A percentile compares a stretch with the other conserved stretches of the same genome.
These are phyloP conservation scores for Uloborus diversus DNA, from an alignment of 1,140 invertebrate species.

Conservation along the genomic window DNA sequence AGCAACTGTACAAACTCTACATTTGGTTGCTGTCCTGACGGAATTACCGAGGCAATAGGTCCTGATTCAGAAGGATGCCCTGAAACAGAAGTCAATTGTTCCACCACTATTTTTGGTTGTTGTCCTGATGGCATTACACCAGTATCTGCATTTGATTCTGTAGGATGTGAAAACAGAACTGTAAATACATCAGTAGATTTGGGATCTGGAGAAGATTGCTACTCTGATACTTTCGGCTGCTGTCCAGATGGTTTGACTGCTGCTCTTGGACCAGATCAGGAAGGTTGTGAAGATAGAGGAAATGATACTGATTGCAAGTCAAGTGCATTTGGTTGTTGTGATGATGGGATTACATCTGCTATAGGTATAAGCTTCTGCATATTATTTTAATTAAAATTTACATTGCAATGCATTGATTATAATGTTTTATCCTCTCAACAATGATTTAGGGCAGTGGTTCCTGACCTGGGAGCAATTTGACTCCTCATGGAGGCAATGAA, in stretches of 20 bases:
- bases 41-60: slow-evolving; percentile 84
- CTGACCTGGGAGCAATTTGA: too few species aligned
- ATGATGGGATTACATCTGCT: slow-evolving; percentile 69
- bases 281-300: slow-evolving; percentile 62
- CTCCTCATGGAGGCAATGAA: too few species aligned
- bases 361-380: slow-evolving; percentile 65
- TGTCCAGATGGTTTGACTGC: slow-evolving; percentile 65
- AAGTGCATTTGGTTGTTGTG: slow-evolving; percentile 72
- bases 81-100: slow-evolving; percentile 67
- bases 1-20: slow-evolving; percentile 75
- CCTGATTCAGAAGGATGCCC: slow-evolving; percentile 82
- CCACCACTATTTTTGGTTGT: neutral
- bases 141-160: slow-evolving; percentile 81
- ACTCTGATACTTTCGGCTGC: slow-evolving; percentile 69
- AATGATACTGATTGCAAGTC: slow-evolving; percentile 65
- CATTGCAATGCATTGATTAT: too few species aligned
- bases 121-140: slow-evolving; percentile 72
- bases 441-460: too few species aligned
- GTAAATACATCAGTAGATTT: slow-evolving; percentile 36
- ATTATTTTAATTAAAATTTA: too few species aligned
- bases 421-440: too few species aligned
- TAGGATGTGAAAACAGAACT: slow-evolving; percentile 74
- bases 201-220: slow-evolving; percentile 67
- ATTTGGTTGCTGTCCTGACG: slow-evolving; percentile 88
- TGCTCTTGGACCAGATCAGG: slow-evolving; percentile 64